phyloP scores from a whole-genome alignment of 2,113 vertebrate genomes.

The Lamprotornis superbus region DNA sequence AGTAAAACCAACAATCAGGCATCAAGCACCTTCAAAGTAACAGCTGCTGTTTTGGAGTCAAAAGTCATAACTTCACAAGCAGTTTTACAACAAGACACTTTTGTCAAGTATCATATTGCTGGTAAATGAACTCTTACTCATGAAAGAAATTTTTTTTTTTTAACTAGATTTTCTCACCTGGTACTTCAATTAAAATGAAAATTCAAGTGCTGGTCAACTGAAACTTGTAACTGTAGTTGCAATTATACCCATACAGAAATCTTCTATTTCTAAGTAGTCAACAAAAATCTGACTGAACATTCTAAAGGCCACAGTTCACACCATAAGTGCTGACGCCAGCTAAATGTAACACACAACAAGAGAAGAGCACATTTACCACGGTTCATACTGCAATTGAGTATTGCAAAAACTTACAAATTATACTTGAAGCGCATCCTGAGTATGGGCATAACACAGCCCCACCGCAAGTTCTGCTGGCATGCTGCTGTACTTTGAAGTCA shows the following conservation, averaged over 20 bases:
- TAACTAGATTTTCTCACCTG: neutral
- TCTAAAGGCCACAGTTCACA: neutral
- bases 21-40: neutral
- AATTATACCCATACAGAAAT: neutral
- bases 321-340: neutral
- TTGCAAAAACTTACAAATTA: neutral
- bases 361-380: fast-evolving
- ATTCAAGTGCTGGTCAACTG: neutral
- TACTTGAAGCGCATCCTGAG: neutral
- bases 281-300: neutral
- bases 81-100: neutral
- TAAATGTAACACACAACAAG: fast-evolving
- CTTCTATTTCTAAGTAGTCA: neutral
- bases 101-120: neutral
- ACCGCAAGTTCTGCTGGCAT: neutral
- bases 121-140: neutral
- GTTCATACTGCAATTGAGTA: neutral
- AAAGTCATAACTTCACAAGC: neutral
- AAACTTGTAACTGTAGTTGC: fast-evolving
- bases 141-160: neutral
- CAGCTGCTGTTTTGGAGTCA: neutral
- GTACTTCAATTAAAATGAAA: neutral
- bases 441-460: neutral
- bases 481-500: neutral
- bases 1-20: neutral